Conservation (phyloP, 2,888 invertebrate species). For the Diarsia mendica region DNA sequence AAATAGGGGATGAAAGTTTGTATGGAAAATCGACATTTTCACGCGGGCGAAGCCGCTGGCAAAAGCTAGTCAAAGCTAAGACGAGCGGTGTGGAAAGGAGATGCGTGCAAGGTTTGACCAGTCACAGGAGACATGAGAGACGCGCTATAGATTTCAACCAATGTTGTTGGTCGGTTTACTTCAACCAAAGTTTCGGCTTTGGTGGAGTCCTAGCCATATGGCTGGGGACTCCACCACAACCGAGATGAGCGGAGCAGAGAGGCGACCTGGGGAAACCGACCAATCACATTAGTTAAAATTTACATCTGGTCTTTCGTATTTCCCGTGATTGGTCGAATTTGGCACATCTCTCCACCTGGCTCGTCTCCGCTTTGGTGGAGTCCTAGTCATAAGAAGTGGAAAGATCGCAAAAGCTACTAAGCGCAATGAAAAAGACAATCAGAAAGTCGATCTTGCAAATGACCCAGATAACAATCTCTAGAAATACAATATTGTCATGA, state of each 20-base stretch:
- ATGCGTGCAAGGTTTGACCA: neutral
- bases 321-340: too few species aligned
- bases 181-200: too few species aligned
- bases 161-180: neutral
- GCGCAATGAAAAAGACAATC: conserved; percentile 24
- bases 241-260: too few species aligned
- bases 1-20: too few species aligned
- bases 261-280: too few species aligned
- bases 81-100: neutral
- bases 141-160: neutral
- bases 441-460: conserved; percentile 26
- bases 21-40: too few species aligned
- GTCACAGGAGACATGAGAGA: neutral
- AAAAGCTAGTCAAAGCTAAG: neutral
- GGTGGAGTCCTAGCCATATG: too few species aligned
- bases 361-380: neutral
- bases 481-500: conserved; percentile 16
- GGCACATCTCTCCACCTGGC: neutral
- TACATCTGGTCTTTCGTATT: too few species aligned
- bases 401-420: neutral
- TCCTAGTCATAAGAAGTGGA: neutral
- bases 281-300: too few species aligned
- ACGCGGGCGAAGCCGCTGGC: too few species aligned
- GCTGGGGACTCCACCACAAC: too few species aligned
- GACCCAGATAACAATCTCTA: conserved; percentile 10